Evolutionary conservation across 1,140 invertebrate genomes (phyloP).

Genomic region (Cheumatopsyche charites): DNA sequence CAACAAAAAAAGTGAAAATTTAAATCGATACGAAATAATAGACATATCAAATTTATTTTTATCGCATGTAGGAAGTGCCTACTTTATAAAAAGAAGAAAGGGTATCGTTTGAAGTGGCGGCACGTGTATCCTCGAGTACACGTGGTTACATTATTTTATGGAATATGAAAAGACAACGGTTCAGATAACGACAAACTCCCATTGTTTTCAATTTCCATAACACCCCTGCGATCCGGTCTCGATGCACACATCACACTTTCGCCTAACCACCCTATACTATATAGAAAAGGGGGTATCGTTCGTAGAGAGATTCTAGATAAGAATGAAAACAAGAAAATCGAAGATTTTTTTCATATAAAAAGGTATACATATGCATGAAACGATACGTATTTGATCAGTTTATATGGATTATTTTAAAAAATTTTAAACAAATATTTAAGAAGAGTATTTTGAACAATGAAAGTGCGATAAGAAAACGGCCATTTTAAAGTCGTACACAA

Average conservation of each 20-base stretch:
- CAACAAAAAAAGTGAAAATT: too few species aligned
- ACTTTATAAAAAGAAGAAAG: neutral
- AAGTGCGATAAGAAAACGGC: neutral
- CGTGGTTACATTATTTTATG: slow-evolving; percentile 7
- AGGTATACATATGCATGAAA: too few species aligned
- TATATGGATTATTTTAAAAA: too few species aligned
- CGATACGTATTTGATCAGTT: too few species aligned
- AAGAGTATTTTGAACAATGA: too few species aligned
- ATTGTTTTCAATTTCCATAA: slow-evolving; percentile 42
- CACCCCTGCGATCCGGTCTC: slow-evolving; percentile 13
- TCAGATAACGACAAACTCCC: slow-evolving; percentile 34
- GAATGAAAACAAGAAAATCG: neutral
- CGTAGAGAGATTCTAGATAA: slow-evolving; percentile 22
- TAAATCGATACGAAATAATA: neutral
- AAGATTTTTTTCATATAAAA: too few species aligned
- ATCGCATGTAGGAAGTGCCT: neutral
- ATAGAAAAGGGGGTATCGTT: slow-evolving; percentile 8
- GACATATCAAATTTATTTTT: neutral
- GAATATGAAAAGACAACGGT: slow-evolving; percentile 28
- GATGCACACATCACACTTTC: slow-evolving; percentile 32
- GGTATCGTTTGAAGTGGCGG: slow-evolving; percentile 1
- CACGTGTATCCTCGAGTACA: neutral
- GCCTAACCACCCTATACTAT: neutral
- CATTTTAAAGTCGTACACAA: neutral
- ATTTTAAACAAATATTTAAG: too few species aligned